Percentiles rank a stretch among this genome's conserved stretches.
Conservation (phyloP, 2,797 vertebrate species). For the Sternarchorhynchus goeldii region DNA sequence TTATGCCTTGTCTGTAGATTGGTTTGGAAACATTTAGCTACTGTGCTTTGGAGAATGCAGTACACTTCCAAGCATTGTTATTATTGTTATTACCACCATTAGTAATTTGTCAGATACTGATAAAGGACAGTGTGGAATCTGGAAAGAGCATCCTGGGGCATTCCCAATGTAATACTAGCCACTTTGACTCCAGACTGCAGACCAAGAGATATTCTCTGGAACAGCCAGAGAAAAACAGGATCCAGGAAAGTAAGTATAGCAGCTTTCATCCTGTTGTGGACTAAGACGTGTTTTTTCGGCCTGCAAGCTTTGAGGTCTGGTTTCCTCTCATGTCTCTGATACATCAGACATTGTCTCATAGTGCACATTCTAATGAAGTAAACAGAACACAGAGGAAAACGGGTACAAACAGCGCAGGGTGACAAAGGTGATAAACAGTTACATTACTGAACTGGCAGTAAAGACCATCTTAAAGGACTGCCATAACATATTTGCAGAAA, state of each 20-base stretch:
- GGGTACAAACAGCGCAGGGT: too few relatives aligned
- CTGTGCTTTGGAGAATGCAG: background rate
- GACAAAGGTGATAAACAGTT: background rate
- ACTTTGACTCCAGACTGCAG: slow-evolving; percentile 1
- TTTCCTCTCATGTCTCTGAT: slow-evolving; percentile 32
- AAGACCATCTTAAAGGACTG: background rate
- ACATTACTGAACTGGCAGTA: background rate
- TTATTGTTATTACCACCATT: background rate
- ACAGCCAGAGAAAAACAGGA: slow-evolving; percentile 44
- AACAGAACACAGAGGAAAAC: background rate
- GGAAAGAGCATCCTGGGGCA: background rate
- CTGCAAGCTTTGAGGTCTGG: slow-evolving; percentile 7
- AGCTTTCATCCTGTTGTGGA: slow-evolving; percentile 44
- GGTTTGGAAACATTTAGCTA: too few relatives aligned
- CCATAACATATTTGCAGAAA: background rate
- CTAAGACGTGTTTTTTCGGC: slow-evolving; percentile 23
- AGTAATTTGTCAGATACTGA: background rate
- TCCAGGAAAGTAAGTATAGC: slow-evolving; percentile 18
- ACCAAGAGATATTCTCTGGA: slow-evolving; percentile 16
- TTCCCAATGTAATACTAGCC: slow-evolving; percentile 11
- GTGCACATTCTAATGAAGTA: background rate
- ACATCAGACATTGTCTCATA: slow-evolving; percentile 16
- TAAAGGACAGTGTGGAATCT: background rate
- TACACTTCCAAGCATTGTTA: background rate
- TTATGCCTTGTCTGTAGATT: too few relatives aligned